Percentiles rank a stretch among this genome's conserved stretches.
These are phyloP conservation scores for Gonioctena quinquepunctata DNA, from an alignment of 1,140 invertebrate genomes.

Conservation along the genomic window DNA sequence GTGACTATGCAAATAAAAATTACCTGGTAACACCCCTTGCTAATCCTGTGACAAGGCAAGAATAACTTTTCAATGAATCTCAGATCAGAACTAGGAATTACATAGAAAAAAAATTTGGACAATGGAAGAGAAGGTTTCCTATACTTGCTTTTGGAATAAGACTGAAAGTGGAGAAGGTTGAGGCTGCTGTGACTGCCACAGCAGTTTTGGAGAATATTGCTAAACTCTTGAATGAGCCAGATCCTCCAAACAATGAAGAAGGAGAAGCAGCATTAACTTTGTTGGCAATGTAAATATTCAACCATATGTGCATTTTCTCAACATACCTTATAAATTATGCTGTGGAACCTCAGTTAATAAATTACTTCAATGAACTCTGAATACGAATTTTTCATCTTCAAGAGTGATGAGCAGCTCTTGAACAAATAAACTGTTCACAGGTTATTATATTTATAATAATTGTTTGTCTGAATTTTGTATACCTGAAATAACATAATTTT, in stretches of 20 bases:
- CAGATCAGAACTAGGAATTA: slow-evolving; percentile 54
- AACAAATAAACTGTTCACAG: neutral
- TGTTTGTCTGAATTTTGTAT: too few relatives aligned
- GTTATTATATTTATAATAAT: too few relatives aligned
- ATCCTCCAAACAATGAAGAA: too few relatives aligned
- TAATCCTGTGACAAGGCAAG: slow-evolving; percentile 28
- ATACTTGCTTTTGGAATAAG: slow-evolving; percentile 42
- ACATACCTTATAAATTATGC: neutral
- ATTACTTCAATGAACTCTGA: too few relatives aligned
- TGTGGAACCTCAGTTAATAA: too few relatives aligned
- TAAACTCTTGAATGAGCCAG: neutral
- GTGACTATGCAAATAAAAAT: slow-evolving; percentile 38
- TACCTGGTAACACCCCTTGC: slow-evolving; percentile 46
- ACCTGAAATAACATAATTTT: too few relatives aligned
- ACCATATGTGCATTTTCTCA: neutral
- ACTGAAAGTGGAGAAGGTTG: slow-evolving; percentile 40
- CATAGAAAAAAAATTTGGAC: slow-evolving; percentile 54
- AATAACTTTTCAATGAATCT: slow-evolving; percentile 52
- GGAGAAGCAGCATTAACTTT: neutral
- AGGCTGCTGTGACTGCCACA: slow-evolving; percentile 50
- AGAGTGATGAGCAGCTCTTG: neutral
- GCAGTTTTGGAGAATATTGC: slow-evolving; percentile 56
- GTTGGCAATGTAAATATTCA: neutral
- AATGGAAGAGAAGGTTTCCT: slow-evolving; percentile 54
- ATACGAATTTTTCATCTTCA: too few relatives aligned